Base-by-base conservation (phyloP, 2,113 vertebrate species). In the Bos taurus region DNA sequence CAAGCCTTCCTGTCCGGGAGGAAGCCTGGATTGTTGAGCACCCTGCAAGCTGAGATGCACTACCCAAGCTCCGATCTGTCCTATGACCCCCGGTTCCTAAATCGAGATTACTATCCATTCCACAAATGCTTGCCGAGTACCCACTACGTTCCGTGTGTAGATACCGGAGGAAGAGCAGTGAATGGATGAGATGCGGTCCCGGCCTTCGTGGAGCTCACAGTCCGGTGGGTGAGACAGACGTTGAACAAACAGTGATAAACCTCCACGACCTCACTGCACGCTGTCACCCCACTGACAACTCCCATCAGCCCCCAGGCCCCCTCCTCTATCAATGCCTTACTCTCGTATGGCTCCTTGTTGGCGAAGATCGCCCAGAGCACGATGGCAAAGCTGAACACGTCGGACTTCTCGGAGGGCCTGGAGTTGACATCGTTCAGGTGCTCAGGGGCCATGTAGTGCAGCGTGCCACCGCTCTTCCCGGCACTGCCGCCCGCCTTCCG, bases 371-470 rank as follows among this genome's bases (percentile, higher is more conserved):
- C 99, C 99, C 99, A 99, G 13, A 99, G 98, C 3, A 99, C 99
- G 23, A 99, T 99, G 26, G 98, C 99, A 80, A 99, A 99, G 98
- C 99, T 99, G 98, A 99, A 99, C 88, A 99, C 99, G 0, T 99
- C 99, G 0, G 99, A 99, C 96, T 99, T 99, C 98, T 99, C 99
- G 0, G 99, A 99, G 97, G 99, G 99, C 43, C 96, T 98, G 1
- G 97, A 94, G 0, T 99, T 99, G 91, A 99, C 67, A n/a, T 94
- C 98, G 1, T 97, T 90, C 97, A 99, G 98, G 94, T 99, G 99
- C 89, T 99, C 99, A 0, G 99, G 99, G 2, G 99, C 99, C 99
- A 99, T 99, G 98, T 99, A 99, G 98, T 98, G 99, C n/a, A 99
- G 99, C 0, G 99, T 99, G n/a, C 99, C 99, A 0, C 99, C 99